Evolutionary conservation across 2,113 vertebrate genomes (phyloP), one percentile per base, ranked within the genome.

Genomic region (Nothoprocta pentlandii): DNA sequence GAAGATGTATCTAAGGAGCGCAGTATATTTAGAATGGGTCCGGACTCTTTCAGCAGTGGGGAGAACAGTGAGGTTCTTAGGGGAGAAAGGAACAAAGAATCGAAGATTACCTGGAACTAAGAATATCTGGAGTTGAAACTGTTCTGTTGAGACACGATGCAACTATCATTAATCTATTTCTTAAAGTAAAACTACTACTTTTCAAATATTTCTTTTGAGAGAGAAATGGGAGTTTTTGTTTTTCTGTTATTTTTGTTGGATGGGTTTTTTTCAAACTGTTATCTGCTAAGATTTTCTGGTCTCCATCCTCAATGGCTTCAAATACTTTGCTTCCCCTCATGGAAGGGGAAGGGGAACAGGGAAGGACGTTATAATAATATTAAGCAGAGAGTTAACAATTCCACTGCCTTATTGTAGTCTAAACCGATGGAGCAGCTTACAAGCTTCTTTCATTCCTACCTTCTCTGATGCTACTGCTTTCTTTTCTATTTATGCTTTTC

Each of bases 21-120:
- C 2, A 22, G 0, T 1, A 17, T 42, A 34, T 47, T 81, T 54
- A 47, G 4, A 78, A 69, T 15, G 16, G 2, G 4, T 14, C 1
- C 16, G 81, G 9, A 28, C 8, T 78, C 9, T 16, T 36, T n/a
- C 11, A 8, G 49, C 61, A 73, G 14, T 1, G 11, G 39, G 8
- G 32, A 87, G 76, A 56, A 58, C 19, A n/a, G 12, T 42, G 25
- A 56, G 25, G 14, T 53, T 88, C 32, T 62, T 34, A 51, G 30
- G 2, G 47, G 26, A 42, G 6, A 21, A 85, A 85, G 4, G 8
- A 3, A 2, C 23, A 51, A 92, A 78, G 4, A 78, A 46, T 41
- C 8, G 75, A 92, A 71, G 12, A 10, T 62, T 17, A 15, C 46
- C 3, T 42, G 75, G 7, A 79, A 19, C 5, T 83, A 10, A 78